A percentile compares a stretch with the other conserved stretches of the same genome.
Evolutionary conservation across 2,797 vertebrate species (phyloP).

Genomic region (Mormyrus hasselquistii): DNA sequence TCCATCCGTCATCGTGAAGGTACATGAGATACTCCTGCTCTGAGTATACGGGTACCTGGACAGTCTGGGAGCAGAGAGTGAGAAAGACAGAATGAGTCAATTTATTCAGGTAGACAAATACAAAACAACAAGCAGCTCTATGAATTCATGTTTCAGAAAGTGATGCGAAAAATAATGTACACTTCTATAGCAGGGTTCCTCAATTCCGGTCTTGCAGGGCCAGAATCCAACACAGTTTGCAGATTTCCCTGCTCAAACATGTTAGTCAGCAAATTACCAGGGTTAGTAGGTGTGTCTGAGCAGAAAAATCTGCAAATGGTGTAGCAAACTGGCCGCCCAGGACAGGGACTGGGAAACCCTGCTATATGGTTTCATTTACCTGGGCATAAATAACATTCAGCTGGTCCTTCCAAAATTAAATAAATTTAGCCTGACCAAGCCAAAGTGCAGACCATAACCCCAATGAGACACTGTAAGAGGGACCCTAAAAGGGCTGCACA

Average conservation of each 20-base stretch:
- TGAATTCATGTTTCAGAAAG: neutral
- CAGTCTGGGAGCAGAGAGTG: slow-evolving; percentile 61
- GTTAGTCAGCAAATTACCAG: neutral
- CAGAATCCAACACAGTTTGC: neutral
- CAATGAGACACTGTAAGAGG: neutral
- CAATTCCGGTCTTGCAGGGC: neutral
- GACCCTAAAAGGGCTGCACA: neutral
- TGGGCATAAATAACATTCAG: neutral
- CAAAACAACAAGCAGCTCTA: neutral
- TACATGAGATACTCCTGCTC: slow-evolving; percentile 98
- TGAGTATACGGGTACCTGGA: slow-evolving; percentile 94
- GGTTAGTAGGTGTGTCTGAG: neutral
- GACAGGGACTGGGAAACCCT: neutral
- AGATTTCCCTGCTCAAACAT: neutral
- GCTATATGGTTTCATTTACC: neutral
- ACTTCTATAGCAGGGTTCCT: neutral
- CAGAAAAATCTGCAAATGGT: neutral
- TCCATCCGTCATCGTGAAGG: slow-evolving; percentile 96
- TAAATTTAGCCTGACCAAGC: neutral
- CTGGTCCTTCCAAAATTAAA: neutral
- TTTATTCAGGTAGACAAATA: neutral
- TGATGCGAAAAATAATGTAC: neutral
- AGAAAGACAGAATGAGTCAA: neutral
- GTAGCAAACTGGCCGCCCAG: neutral
- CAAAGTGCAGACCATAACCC: neutral